Conservation (phyloP, 2,888 invertebrate genomes). For the Melanargia galathea region DNA sequence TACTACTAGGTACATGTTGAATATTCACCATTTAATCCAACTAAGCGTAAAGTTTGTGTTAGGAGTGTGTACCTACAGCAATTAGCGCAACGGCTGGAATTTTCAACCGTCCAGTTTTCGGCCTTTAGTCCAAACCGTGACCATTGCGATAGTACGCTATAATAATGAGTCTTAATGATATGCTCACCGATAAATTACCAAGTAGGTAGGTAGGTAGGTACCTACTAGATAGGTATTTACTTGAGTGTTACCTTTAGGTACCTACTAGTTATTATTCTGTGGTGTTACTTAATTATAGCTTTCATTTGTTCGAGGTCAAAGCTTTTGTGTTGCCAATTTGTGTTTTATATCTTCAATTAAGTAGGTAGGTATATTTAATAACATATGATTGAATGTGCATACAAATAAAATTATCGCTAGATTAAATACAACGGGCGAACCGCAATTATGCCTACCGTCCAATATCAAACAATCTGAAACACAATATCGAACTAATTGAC, state of each 20-base stretch:
- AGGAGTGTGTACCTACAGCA: no score
- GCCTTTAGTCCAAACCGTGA: no score
- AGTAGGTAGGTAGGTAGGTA: no score
- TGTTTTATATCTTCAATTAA: slow-evolving; percentile 5
- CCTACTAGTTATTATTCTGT: no score
- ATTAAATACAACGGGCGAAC: slow-evolving; percentile 53
- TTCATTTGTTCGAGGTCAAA: slow-evolving; percentile 7
- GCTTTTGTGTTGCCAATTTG: slow-evolving; percentile 1
- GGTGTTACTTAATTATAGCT: slow-evolving; percentile 12
- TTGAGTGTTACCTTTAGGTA: no score
- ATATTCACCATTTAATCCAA: no score
- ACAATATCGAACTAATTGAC: slow-evolving; percentile 33
- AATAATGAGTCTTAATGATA: slow-evolving; percentile 4
- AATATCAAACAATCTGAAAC: slow-evolving; percentile 34
- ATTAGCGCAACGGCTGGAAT: no score
- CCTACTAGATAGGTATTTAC: no score
- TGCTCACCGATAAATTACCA: slow-evolving; percentile 5
- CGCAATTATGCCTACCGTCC: slow-evolving; percentile 46
- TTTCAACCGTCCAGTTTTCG: no score
- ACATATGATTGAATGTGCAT: slow-evolving; percentile 49
- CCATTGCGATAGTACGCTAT: no score
- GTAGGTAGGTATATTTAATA: slow-evolving; percentile 3
- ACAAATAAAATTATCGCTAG: slow-evolving; percentile 51
- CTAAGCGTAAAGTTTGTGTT: no score
- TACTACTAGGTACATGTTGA: no score